These are phyloP conservation scores for Pyrrhia umbra DNA, from an alignment of 2,888 invertebrate genomes.

Conservation along the genomic window DNA sequence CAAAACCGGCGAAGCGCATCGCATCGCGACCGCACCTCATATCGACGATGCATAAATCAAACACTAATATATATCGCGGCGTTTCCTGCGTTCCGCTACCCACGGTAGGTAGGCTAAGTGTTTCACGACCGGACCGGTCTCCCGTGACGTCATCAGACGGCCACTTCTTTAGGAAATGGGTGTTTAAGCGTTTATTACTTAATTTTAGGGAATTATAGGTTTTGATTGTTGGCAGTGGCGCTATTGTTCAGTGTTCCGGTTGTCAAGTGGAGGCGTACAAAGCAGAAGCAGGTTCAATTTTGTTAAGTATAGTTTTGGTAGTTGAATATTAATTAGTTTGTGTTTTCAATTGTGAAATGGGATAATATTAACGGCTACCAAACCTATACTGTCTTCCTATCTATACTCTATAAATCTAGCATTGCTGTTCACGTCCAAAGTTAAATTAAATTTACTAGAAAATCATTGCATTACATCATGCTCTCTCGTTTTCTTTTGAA, in stretches of 20 bases:
- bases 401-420: too few species aligned
- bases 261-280: slow-evolving; percentile 9
- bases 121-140: slow-evolving; percentile 40
- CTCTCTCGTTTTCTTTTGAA: too few species aligned
- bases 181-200: slow-evolving; percentile 59
- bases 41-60: slow-evolving; percentile 87
- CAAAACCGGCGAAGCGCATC: slow-evolving; percentile 75
- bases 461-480: too few species aligned
- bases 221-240: slow-evolving; percentile 40
- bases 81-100: slow-evolving; percentile 80
- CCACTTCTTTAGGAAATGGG: slow-evolving; percentile 61
- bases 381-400: too few species aligned
- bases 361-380: too few species aligned
- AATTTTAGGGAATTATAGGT: slow-evolving; percentile 59
- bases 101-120: slow-evolving; percentile 53
- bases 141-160: slow-evolving; percentile 61
- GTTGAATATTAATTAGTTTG: slow-evolving; percentile 11
- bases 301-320: slow-evolving; percentile 40
- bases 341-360: slow-evolving; percentile 1
- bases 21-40: slow-evolving; percentile 84
- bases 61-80: slow-evolving; percentile 83
- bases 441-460: too few species aligned
- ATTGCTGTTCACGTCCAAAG: too few species aligned
- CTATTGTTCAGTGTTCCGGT: slow-evolving; percentile 56
- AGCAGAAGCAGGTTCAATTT: slow-evolving; percentile 32